Evolutionary conservation across 2,113 vertebrate genomes (phyloP).

Genomic region (Pleuronectes platessa): DNA sequence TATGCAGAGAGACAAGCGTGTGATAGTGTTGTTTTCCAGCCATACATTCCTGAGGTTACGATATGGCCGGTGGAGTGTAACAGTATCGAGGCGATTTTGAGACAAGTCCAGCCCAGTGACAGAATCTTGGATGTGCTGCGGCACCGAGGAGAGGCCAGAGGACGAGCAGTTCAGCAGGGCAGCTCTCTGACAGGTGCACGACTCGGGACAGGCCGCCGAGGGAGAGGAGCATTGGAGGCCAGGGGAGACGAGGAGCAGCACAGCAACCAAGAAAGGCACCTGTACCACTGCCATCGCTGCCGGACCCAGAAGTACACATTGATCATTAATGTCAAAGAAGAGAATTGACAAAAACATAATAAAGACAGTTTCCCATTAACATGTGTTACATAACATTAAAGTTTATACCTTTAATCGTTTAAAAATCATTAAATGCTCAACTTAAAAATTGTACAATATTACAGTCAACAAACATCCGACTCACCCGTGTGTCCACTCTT

Average conservation of each 20-base stretch:
- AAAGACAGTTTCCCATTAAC: not conserved
- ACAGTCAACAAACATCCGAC: slow-evolving; percentile 12
- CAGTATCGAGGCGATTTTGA: slow-evolving; percentile 69
- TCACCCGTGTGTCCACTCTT: slow-evolving; percentile 48
- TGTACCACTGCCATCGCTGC: slow-evolving; percentile 66
- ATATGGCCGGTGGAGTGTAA: slow-evolving; percentile 42
- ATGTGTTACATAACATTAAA: not conserved
- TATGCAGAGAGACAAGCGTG: slow-evolving; percentile 75
- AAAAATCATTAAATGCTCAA: not conserved
- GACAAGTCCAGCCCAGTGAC: slow-evolving; percentile 77
- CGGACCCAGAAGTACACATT: slow-evolving; percentile 34
- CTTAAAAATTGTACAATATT: not conserved
- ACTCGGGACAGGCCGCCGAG: slow-evolving; percentile 57
- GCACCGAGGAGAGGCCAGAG: slow-evolving; percentile 59
- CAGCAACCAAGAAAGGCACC: slow-evolving; percentile 35
- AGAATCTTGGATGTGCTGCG: slow-evolving; percentile 53
- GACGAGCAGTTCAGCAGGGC: slow-evolving; percentile 79
- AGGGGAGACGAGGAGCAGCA: slow-evolving; percentile 62
- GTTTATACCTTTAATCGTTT: no score
- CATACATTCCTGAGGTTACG: slow-evolving; percentile 65
- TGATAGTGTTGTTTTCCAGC: slow-evolving; percentile 79
- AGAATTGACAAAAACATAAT: not conserved
- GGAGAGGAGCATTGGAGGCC: slow-evolving; percentile 46
- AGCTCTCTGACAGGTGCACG: slow-evolving; percentile 70
- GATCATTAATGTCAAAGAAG: not conserved